These are phyloP conservation scores for Flabesymbios commensalis DNA, from an alignment of 2,888 invertebrate genomes.

Conservation along the genomic window DNA sequence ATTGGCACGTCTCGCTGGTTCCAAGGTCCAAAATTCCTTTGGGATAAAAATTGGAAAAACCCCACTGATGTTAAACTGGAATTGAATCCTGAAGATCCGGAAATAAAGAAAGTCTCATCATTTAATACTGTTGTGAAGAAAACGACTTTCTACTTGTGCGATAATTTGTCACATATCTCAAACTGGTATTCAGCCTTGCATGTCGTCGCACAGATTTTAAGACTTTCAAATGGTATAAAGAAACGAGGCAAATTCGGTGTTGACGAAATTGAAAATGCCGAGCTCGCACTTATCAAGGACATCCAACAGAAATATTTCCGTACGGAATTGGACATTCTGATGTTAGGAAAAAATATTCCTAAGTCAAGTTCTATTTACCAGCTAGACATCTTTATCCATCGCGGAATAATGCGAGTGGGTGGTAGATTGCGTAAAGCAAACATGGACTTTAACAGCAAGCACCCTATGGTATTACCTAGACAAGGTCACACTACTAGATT, in stretches of 20 bases:
- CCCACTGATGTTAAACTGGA: background rate
- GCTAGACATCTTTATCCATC: background rate
- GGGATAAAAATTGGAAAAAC: background rate
- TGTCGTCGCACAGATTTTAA: slow-evolving; percentile 7
- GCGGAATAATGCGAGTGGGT: slow-evolving; percentile 28
- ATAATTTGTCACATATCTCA: slow-evolving; percentile 12
- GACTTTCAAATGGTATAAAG: too few relatives aligned
- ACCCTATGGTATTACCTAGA: too few relatives aligned
- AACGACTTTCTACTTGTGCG: background rate
- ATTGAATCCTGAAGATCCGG: slow-evolving; percentile 14
- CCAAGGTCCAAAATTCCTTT: slow-evolving; percentile 23
- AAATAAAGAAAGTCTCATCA: slow-evolving; percentile 11
- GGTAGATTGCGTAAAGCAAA: too few relatives aligned
- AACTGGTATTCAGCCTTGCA: slow-evolving; percentile 6
- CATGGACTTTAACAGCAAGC: too few relatives aligned
- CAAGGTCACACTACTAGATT: too few relatives aligned
- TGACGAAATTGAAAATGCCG: slow-evolving; percentile 6
- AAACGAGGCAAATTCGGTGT: too few relatives aligned
- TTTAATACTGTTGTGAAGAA: background rate
- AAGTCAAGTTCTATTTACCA: background rate
- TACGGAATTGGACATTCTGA: background rate
- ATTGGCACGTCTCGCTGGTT: slow-evolving; percentile 16
- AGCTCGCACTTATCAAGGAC: background rate
- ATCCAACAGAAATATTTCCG: slow-evolving; percentile 5
- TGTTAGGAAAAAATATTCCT: background rate